Conservation (phyloP, 2,797 vertebrate species). For the Podargus strigoides region DNA sequence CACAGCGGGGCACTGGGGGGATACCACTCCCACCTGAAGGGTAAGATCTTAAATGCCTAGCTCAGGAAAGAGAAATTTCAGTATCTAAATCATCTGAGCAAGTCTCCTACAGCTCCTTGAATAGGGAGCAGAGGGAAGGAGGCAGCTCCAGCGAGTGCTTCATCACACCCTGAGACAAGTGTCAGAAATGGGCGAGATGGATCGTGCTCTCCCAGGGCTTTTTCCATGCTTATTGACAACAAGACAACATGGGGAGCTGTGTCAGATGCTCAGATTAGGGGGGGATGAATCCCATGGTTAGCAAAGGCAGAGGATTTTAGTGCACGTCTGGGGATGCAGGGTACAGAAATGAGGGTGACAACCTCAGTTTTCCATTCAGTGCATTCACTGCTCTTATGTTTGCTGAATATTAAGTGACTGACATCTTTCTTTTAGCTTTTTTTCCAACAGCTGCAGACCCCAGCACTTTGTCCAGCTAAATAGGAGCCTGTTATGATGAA, state of each 20-base stretch:
- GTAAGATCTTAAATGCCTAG: background rate
- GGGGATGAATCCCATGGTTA: background rate
- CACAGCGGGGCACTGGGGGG: background rate
- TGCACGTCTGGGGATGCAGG: accelerated
- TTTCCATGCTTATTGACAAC: background rate
- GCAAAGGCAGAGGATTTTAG: background rate
- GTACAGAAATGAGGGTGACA: background rate
- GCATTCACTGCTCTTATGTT: background rate
- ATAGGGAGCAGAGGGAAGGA: background rate
- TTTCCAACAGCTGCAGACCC: background rate
- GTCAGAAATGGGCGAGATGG: background rate
- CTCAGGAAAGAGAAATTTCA: background rate
- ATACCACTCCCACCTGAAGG: background rate
- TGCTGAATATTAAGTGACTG: background rate
- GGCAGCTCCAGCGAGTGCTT: background rate
- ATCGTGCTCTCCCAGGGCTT: accelerated
- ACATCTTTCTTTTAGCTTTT: background rate
- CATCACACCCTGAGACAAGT: background rate
- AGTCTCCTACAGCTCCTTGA: background rate
- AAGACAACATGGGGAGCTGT: background rate
- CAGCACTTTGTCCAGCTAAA: background rate
- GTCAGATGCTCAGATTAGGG: background rate
- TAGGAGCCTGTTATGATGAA: background rate
- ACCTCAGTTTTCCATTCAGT: background rate
- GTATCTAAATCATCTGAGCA: background rate